These are phyloP conservation scores for Siniperca chuatsi DNA, from an alignment of 2,113 vertebrate species.

Conservation along the genomic window DNA sequence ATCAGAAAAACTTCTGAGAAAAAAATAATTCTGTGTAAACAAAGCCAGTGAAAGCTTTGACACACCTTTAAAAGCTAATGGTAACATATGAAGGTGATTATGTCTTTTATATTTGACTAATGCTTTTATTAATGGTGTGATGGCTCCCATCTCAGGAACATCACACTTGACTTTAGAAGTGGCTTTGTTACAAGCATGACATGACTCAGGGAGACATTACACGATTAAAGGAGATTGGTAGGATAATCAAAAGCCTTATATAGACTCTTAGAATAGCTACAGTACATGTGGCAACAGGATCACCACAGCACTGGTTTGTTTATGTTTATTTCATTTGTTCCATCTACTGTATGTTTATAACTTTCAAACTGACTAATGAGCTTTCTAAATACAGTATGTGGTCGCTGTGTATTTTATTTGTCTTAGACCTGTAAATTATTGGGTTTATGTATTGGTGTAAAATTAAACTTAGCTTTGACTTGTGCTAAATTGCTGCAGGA, in stretches of 20 bases:
- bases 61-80: not conserved
- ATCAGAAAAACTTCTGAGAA: not conserved
- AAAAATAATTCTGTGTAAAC: not conserved
- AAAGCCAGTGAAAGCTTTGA: not conserved
- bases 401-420: not conserved
- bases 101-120: not conserved
- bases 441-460: not conserved
- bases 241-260: conserved; percentile 57
- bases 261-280: conserved; percentile 55
- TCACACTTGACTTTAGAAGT: conserved; percentile 23
- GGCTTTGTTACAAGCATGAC: conserved; percentile 33
- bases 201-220: conserved; percentile 53
- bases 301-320: conserved; percentile 16
- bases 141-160: conserved; percentile 11
- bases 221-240: conserved; percentile 62
- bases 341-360: not conserved
- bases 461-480: not conserved
- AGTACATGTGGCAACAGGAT: conserved; percentile 26
- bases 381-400: not conserved
- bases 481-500: not conserved
- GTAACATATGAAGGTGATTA: too few relatives aligned
- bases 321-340: not conserved
- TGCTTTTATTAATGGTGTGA: not conserved
- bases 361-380: not conserved
- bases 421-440: not conserved